phyloP scores from a whole-genome alignment of 2,113 vertebrate genomes.

The Nipponia nippon region DNA sequence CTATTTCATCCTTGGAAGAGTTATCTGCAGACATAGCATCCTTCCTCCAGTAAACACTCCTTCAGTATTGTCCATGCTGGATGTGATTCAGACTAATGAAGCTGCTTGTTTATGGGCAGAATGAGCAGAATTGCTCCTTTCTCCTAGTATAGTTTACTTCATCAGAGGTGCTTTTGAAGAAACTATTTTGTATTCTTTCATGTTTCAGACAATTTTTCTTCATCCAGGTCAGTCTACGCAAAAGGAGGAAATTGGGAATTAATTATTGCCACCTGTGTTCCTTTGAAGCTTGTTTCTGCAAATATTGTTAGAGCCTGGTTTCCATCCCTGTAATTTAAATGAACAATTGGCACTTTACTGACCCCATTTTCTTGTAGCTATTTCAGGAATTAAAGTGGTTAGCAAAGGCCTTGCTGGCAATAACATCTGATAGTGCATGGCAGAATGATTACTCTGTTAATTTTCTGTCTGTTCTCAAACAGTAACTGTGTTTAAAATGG shows the following conservation, averaged over 20 bases:
- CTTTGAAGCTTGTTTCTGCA: constrained; percentile 47
- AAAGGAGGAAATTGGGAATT: constrained; percentile 32
- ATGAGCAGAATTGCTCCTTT: background rate
- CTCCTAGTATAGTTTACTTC: background rate
- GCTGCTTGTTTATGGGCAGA: background rate
- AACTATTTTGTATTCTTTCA: background rate
- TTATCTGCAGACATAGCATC: background rate
- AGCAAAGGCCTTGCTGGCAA: background rate
- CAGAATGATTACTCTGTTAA: background rate
- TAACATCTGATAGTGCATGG: background rate
- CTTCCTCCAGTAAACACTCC: background rate
- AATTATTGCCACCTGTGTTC: constrained; percentile 29
- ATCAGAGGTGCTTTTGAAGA: background rate
- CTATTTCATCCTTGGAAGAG: background rate
- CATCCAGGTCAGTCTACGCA: background rate
- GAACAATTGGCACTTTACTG: constrained; percentile 14
- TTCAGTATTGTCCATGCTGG: background rate
- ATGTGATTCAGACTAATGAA: background rate
- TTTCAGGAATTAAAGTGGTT: constrained; percentile 24
- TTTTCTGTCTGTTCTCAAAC: background rate
- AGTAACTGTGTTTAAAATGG: background rate
- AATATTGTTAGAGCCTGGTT: constrained; percentile 25
- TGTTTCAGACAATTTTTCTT: background rate
- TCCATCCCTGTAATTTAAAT: constrained; percentile 41
- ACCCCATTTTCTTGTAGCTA: background rate